Evolutionary conservation across 2,797 vertebrate species (phyloP), one percentile per base, ranked within the genome.

Genomic region (Sebastes cheni): DNA sequence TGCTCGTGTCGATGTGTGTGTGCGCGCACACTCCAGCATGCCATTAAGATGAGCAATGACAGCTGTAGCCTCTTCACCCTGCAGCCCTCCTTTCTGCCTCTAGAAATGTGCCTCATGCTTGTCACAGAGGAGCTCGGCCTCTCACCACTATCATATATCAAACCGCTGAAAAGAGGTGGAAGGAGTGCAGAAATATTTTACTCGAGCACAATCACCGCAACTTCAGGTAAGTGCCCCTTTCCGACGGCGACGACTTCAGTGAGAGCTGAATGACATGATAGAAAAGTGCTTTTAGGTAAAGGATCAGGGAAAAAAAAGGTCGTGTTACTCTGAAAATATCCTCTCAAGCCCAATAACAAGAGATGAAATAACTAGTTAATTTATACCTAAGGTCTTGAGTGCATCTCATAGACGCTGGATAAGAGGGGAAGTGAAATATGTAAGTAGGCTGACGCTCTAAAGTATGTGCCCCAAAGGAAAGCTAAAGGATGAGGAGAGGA

Each of bases 11-110:
- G 23, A 8, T 11, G 69, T 64, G 36, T 72, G 61, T 34, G 65
- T 34, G 39, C 55, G 55, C 39, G 68, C 66, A 75, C 52, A 66
- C 81, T 86, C 86, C 70, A 87, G 91, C 86, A 79, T 86, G 82
- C 89, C 92, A 91, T 90, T 89, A 85, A 91, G 93, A 95, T 94
- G 93, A 95, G 91, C 92, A 89, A 92, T 92, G 94, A 87, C 96
- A 96, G 95, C 95, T 95, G 95, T 93, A 94, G 91, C 93, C 90
- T 91, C 92, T 89, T 92, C 92, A 91, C 92, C 92, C 92, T 77
- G 77, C 79, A 88, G 89, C 85, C 88, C 85, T 92, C 87, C 80
- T 89, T 86, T 89, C 89, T 85, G 86, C 90, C 89, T 93, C 84
- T 78, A 85, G 87, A 92, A 90, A 93, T 70, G 80, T 77, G 87